Percentiles rank a stretch among this genome's conserved stretches.
Conservation (phyloP, 2,888 invertebrate genomes). For the Resseliella maxima region DNA sequence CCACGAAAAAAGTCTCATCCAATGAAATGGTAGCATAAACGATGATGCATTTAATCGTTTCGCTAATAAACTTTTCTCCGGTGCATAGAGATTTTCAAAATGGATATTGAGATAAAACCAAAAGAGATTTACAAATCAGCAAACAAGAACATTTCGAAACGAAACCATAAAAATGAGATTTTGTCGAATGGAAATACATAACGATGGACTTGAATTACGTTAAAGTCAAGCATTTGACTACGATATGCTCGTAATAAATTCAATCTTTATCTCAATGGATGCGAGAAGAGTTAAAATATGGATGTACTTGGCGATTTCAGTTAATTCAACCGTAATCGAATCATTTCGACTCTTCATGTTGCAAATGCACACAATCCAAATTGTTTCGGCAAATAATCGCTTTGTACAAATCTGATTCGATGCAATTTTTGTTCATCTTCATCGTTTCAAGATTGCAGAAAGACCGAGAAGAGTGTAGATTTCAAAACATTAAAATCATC, state of each 20-base stretch:
- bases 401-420: neutral
- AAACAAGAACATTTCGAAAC: conserved; percentile 16
- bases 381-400: conserved; percentile 37
- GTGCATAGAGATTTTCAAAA: neutral
- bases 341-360: conserved; percentile 12
- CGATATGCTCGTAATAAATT: conserved; percentile 43
- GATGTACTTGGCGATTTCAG: conserved; percentile 45
- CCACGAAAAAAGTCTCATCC: neutral
- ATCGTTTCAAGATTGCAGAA: neutral
- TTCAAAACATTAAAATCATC: neutral
- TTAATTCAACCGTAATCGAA: conserved; percentile 51
- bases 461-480: neutral
- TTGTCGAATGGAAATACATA: neutral
- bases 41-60: neutral
- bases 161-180: neutral
- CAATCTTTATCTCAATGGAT: conserved; percentile 7
- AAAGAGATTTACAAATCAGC: conserved; percentile 24
- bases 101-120: neutral
- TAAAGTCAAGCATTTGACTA: neutral
- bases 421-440: neutral
- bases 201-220: neutral
- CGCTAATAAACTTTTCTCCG: neutral
- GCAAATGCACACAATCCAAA: conserved; percentile 36
- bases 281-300: neutral
- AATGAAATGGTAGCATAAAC: neutral